Conservation (phyloP, 2,888 invertebrate genomes). For the Syrista parreyssii region DNA sequence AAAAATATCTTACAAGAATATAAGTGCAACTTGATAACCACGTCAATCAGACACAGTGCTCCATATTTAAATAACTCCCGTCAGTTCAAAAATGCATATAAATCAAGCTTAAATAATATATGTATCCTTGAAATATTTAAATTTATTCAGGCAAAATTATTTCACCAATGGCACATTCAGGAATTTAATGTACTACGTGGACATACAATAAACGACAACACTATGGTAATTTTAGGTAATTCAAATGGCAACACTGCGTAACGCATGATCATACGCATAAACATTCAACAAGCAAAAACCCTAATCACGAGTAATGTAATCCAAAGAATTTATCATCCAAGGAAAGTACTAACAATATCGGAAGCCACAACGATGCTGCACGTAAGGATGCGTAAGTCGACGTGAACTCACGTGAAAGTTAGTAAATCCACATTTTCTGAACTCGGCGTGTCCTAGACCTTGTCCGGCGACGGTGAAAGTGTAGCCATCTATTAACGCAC, state of each 20-base stretch:
- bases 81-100: too few species aligned
- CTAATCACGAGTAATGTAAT: background rate
- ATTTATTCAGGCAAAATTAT: background rate
- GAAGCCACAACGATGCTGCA: background rate
- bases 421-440: background rate
- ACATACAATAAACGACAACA: background rate
- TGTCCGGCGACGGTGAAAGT: background rate
- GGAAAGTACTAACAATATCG: background rate
- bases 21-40: too few species aligned
- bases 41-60: too few species aligned
- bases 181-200: background rate
- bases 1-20: too few species aligned
- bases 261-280: background rate
- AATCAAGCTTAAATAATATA: background rate
- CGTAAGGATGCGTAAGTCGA: background rate
- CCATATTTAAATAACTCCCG: too few species aligned
- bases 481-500: background rate
- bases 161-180: background rate
- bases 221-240: background rate
- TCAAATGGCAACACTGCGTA: background rate
- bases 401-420: background rate
- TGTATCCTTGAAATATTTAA: background rate
- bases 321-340: background rate
- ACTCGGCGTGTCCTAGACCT: background rate
- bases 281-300: background rate